Evolutionary conservation across 1,140 invertebrate species (phyloP).

Genomic region (Callitettix versicolor): DNA sequence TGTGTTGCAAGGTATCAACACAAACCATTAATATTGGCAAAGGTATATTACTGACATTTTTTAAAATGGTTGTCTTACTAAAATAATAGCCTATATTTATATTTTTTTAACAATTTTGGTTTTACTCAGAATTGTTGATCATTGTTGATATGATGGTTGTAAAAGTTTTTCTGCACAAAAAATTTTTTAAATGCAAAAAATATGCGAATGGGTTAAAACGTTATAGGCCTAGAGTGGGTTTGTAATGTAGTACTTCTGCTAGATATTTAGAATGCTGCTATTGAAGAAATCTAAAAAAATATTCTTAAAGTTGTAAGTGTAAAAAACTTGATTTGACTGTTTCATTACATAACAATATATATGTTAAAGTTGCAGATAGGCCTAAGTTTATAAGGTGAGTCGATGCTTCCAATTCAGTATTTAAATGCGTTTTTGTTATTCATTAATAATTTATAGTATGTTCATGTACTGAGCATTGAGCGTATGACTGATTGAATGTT

Average conservation of each 20-base stretch:
- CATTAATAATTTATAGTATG: constrained; percentile 9
- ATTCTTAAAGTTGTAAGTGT: neutral
- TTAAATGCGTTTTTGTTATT: constrained; percentile 6
- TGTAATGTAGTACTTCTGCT: neutral
- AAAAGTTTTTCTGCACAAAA: no score
- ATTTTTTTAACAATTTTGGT: no score
- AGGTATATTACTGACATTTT: no score
- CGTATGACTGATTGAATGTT: constrained; percentile 3
- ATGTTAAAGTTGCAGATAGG: neutral
- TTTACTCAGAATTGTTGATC: no score
- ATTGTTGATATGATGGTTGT: no score
- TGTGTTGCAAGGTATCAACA: no score
- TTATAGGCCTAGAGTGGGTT: neutral
- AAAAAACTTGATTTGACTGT: neutral
- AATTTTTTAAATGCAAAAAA: no score
- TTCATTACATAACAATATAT: neutral
- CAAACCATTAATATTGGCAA: no score
- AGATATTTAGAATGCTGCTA: neutral
- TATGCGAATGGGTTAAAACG: no score
- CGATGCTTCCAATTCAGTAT: neutral
- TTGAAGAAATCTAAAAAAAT: neutral
- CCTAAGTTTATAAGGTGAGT: no score
- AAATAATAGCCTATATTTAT: no score
- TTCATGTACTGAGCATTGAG: neutral
- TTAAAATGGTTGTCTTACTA: no score